These are phyloP conservation scores for Campylomormyrus tamandua DNA, from an alignment of 2,113 vertebrate genomes.

Conservation along the genomic window DNA sequence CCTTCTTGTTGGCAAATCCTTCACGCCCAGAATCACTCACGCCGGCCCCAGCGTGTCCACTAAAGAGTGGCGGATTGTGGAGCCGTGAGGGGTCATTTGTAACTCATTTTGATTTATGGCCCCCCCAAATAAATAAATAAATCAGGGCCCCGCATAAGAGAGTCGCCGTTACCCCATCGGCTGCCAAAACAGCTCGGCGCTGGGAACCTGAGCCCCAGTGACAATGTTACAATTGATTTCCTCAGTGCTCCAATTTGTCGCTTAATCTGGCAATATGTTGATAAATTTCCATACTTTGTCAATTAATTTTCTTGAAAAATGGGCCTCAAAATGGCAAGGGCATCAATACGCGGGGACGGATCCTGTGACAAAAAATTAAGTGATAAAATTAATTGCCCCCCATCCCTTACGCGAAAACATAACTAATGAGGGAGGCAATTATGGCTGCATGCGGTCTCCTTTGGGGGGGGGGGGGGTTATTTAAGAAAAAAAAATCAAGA, in stretches of 20 bases:
- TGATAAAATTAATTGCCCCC: slow-evolving; percentile 71
- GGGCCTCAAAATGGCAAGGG: slow-evolving; percentile 47
- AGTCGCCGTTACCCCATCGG: slow-evolving; percentile 53
- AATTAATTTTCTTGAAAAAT: slow-evolving; percentile 74
- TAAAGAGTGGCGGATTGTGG: slow-evolving; percentile 33
- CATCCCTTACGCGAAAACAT: slow-evolving; percentile 65
- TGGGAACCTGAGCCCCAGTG: slow-evolving; percentile 44
- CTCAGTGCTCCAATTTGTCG: slow-evolving; percentile 71
- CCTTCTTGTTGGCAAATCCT: not conserved
- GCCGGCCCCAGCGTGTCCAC: not conserved
- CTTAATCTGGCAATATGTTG: slow-evolving; percentile 36
- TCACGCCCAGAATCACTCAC: not conserved
- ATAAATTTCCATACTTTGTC: slow-evolving; percentile 57
- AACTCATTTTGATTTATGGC: slow-evolving; percentile 66
- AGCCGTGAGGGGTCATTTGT: slow-evolving; percentile 56
- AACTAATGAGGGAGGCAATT: slow-evolving; percentile 72
- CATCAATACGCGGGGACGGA: slow-evolving; percentile 62
- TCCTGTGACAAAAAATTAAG: slow-evolving; percentile 67
- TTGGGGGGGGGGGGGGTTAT: slow-evolving; percentile 48
- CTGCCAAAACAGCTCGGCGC: slow-evolving; percentile 49
- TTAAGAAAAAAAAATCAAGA: slow-evolving; percentile 54
- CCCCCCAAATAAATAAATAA: slow-evolving; percentile 68
- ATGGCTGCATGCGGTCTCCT: slow-evolving; percentile 64
- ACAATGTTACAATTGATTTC: slow-evolving; percentile 71
- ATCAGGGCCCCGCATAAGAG: slow-evolving; percentile 45